Evolutionary conservation across 2,113 vertebrate species (phyloP).

Genomic region (Pelecanus crispus): DNA sequence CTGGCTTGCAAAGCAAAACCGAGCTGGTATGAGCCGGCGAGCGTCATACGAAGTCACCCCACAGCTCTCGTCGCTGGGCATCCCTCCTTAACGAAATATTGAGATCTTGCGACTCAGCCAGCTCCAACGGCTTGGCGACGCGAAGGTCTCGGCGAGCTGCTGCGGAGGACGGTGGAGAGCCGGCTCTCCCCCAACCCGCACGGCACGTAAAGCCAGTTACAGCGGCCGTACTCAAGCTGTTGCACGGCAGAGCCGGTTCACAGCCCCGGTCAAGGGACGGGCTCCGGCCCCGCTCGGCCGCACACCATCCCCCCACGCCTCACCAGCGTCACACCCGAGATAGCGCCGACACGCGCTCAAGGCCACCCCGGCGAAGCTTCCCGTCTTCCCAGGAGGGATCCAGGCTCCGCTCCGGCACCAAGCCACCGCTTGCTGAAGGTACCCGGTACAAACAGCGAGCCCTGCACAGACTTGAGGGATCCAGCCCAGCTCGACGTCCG

Average conservation of each 20-base stretch:
- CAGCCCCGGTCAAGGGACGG: neutral
- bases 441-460: neutral
- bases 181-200: neutral
- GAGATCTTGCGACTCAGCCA: fast-evolving
- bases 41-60: no score
- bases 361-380: neutral
- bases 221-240: fast-evolving
- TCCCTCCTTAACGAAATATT: neutral
- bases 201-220: fast-evolving
- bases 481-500: neutral
- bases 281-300: neutral
- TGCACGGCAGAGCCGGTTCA: no score
- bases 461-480: fast-evolving
- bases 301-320: neutral
- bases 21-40: fast-evolving
- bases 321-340: neutral
- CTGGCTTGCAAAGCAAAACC: fast-evolving
- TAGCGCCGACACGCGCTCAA: neutral
- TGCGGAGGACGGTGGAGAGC: neutral
- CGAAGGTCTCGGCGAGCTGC: fast-evolving
- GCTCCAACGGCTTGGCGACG: fast-evolving
- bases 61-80: fast-evolving
- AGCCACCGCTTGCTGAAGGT: neutral
- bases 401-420: fast-evolving
- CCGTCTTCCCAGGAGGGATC: neutral